phyloP scores from a whole-genome alignment of 92 coral and sea anemone species.

The Phenganax marumi region DNA sequence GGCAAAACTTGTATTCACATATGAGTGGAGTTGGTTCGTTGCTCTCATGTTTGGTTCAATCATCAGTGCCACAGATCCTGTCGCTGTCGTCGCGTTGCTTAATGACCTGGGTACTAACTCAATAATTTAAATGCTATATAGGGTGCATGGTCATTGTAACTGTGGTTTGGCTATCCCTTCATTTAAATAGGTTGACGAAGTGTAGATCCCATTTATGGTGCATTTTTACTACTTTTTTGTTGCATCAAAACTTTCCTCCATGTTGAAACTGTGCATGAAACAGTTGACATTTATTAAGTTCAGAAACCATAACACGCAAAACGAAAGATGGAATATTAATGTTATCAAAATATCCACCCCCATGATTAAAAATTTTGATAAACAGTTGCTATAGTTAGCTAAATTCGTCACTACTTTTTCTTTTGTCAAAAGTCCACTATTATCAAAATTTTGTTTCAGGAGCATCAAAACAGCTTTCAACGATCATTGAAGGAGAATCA shows the following conservation, averaged over 20 bases:
- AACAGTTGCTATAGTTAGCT: too few species aligned
- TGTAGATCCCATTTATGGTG: constrained; percentile 12
- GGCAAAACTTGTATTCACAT: constrained; percentile 93
- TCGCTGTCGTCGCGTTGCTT: constrained; percentile 91
- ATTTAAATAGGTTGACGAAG: too few species aligned
- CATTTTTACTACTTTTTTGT: neutral
- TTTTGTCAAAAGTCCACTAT: neutral
- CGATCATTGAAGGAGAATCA: constrained; percentile 98
- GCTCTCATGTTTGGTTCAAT: constrained; percentile 91
- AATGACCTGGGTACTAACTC: constrained; percentile 70
- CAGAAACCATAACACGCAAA: neutral
- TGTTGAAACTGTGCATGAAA: neutral
- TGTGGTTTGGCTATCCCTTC: too few species aligned
- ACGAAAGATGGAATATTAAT: too few species aligned
- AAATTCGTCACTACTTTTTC: neutral
- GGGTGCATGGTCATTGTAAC: too few species aligned
- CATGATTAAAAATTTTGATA: neutral
- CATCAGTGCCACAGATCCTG: constrained; percentile 97
- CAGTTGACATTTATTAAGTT: neutral
- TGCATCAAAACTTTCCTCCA: neutral
- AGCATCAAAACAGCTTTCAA: constrained; percentile 87
- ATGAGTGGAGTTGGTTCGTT: constrained; percentile 93
- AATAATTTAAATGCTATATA: too few species aligned
- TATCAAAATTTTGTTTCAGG: constrained; percentile 46
- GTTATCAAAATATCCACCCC: too few species aligned